Evolutionary conservation across 2,113 vertebrate species (phyloP), one percentile per base, ranked within the genome.

Genomic region (Psettodes erumei): DNA sequence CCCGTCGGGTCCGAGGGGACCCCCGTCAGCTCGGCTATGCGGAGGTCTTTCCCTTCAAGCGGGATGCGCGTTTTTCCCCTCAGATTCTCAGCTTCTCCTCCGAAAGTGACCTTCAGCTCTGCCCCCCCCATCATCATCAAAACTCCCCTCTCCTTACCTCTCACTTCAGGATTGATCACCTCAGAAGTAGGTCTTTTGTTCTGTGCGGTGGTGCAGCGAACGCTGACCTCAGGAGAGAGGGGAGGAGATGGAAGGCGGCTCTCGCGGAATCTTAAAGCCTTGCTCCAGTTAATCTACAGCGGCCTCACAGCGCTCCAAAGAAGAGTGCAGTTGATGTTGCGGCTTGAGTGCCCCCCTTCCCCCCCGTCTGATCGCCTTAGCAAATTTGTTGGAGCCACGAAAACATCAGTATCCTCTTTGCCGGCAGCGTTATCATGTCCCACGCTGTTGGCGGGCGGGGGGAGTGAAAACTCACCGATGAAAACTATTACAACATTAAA

Each of bases 101-200:
- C 59, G 55, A 27, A 12, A 55, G 75, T 81, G 89, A 91, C 88
- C 84, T 84, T 89, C 68, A 77, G 16, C 0, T 45, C 43, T 10
- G 47, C 61, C 51, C 8, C 42, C 79, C 23, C 51, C 27, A 40
- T 70, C 72, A 7, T 74, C 87, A 45, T 82, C 73, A n/a, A 11
- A 43, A 32, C 59, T 28, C 56, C 71, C 18, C 45, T 74, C 65
- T 83, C 77, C 55, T 47, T 67, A 60, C 71, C 84, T 61, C 74
- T 86, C 83, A 79, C 81, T 78, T 75, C 74, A 83, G 84, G 87
- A 91, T 87, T 86, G 90, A 91, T 91, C 86, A 86, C 88, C 81
- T 81, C 79, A 80, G 81, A 86, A 76, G 77, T n/a, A 51, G 68
- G 80, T 59, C 90, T 87, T 90, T 90, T 87, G 88, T 90, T 87